Conservation (phyloP, 2,888 invertebrate genomes). For the Thera britannica region DNA sequence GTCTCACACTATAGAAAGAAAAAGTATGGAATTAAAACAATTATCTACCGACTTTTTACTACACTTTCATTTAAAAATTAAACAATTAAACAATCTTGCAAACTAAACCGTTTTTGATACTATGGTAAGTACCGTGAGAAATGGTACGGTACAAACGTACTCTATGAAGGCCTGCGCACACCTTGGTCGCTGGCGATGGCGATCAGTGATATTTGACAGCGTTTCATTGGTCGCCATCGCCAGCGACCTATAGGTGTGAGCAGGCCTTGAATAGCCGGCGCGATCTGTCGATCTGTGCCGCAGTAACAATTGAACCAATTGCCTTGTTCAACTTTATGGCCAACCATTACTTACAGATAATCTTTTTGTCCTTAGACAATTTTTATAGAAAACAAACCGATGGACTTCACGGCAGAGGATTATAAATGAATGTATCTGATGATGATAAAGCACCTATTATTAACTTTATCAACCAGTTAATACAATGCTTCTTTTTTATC, state of each 20-base stretch:
- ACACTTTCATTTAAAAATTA: constrained; percentile 18
- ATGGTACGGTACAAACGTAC: constrained; percentile 8
- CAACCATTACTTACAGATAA: constrained; percentile 16
- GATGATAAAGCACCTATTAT: no score
- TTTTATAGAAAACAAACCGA: neutral
- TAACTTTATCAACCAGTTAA: no score
- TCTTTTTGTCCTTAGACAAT: neutral
- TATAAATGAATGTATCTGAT: neutral
- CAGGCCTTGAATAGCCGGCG: neutral
- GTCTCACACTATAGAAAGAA: neutral
- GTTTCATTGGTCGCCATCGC: no score
- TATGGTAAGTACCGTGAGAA: constrained; percentile 29
- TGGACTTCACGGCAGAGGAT: neutral
- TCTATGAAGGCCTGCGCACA: no score
- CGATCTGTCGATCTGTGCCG: constrained; percentile 18
- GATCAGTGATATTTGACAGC: no score
- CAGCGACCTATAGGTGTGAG: no score
- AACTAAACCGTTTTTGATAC: constrained; percentile 17
- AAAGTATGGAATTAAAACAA: constrained; percentile 3
- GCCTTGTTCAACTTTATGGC: constrained; percentile 27
- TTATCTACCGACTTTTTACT: neutral
- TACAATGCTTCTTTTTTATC: no score
- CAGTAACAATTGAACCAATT: constrained; percentile 38
- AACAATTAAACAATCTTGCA: constrained; percentile 19
- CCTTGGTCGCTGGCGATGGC: no score